phyloP scores from a whole-genome alignment of 1,140 invertebrate genomes.

The Cydia fagiglandana region DNA sequence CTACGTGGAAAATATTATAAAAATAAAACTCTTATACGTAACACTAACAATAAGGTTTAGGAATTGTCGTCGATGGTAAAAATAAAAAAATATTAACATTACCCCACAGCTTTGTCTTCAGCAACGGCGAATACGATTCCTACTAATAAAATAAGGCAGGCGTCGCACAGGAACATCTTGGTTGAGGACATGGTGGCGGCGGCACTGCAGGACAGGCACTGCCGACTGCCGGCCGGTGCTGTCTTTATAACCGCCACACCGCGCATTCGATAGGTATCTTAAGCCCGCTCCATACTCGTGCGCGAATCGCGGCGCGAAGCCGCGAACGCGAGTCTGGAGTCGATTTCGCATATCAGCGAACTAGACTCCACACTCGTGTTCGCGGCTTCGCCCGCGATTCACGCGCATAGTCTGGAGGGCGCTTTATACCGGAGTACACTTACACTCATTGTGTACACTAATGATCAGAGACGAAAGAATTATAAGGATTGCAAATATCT shows the following conservation, averaged over 20 bases:
- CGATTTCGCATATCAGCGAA: too few species aligned
- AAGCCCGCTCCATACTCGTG: too few species aligned
- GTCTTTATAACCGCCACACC: slow-evolving; percentile 1
- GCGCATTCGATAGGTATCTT: slow-evolving; percentile 2
- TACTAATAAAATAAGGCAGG: neutral
- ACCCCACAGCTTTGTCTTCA: slow-evolving; percentile 2
- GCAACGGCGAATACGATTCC: neutral
- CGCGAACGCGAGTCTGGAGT: too few species aligned
- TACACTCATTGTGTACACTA: slow-evolving; percentile 2
- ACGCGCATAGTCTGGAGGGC: too few species aligned
- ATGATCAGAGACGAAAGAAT: neutral
- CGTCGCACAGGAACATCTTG: slow-evolving; percentile 12
- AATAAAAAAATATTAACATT: neutral
- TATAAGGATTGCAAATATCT: neutral
- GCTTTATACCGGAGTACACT: neutral
- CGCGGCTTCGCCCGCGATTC: too few species aligned
- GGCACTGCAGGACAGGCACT: neutral
- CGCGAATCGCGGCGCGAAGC: too few species aligned
- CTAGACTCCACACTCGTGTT: too few species aligned
- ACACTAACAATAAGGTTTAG: too few species aligned
- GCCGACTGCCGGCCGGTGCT: neutral
- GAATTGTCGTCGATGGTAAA: too few species aligned
- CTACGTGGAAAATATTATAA: too few species aligned
- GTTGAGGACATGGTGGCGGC: neutral
- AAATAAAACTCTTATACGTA: too few species aligned